These are phyloP conservation scores for Eleutherodactylus coqui DNA, from an alignment of 2,797 vertebrate species.

Conservation along the genomic window DNA sequence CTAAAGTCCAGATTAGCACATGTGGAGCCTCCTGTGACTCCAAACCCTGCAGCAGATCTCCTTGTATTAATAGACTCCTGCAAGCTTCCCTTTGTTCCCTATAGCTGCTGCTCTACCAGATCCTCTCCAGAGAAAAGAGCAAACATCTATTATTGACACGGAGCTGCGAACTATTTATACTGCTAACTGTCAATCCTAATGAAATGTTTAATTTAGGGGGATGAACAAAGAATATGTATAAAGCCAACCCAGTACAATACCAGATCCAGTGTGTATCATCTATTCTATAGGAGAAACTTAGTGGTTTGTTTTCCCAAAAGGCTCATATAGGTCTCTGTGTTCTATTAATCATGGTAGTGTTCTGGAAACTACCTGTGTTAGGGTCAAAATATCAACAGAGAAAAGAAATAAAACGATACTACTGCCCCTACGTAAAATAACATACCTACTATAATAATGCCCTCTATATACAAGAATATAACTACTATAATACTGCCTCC, in stretches of 20 bases:
- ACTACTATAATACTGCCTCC: background rate
- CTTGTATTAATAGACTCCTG: constrained; percentile 4
- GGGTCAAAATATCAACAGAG: background rate
- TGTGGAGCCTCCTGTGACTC: background rate
- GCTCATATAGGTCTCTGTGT: no score
- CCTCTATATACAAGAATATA: no score
- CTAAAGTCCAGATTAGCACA: background rate
- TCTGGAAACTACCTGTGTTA: background rate
- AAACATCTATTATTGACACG: constrained; percentile 40
- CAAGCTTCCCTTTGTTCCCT: constrained; percentile 17
- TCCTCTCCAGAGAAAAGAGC: background rate
- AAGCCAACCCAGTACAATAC: background rate
- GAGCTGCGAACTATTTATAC: background rate
- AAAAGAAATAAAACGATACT: no score
- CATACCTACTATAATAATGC: no score
- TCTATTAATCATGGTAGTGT: no score
- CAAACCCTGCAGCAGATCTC: background rate
- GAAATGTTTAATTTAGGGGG: background rate
- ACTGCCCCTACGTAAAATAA: no score
- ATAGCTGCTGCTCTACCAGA: background rate
- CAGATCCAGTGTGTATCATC: no score
- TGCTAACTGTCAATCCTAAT: background rate
- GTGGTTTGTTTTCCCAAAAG: no score
- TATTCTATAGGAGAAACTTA: no score
- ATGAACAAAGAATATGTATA: background rate